Evolutionary conservation across 2,888 invertebrate species (phyloP), one percentile per base, ranked within the genome.

Genomic region (Habroteleia sp.): DNA sequence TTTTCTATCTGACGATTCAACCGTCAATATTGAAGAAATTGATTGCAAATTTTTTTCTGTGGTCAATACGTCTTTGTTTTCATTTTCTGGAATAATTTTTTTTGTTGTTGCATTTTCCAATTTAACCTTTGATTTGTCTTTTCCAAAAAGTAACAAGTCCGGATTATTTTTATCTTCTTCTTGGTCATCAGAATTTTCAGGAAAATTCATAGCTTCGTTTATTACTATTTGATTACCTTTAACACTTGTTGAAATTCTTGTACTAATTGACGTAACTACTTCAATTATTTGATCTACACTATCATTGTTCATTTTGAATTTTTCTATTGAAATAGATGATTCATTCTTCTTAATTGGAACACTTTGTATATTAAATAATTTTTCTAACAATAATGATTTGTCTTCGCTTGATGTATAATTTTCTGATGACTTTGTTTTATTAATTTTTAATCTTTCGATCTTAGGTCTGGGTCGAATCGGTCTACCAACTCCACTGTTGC

Each of bases 401-500:
- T 82, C 79, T 16, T 20, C 37, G 6, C 11, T n/a, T 5, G 42
- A 14, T 10, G 60, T 50, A 1, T 46, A 3, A 3, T 56, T 71
- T 3, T 76, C 74, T 0, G 11, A 11, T 0, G 25, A 1, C 7
- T 56, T 14, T 0, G 33, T 11, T 10, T 76, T 78, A 2, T 74
- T 69, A 0, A 69, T 27, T 46, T 77, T 83, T 5, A 87, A 83
- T 7, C 77, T 89, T 39, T 87, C 85, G 83, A 87, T 89, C 81
- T 90, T 91, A 0, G 93, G 93, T 31, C 92, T 89, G 0, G 93
- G 93, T 79, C 93, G 89, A 37, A 94, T 89, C 0, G 94, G 94
- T 74, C 94, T 90, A 63, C 92, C 93, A 2, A 95, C 91, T 0
- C 94, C 95, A 69, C 73, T 92, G 87, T 95, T 95, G 0, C 95